Percentiles rank a stretch among this genome's conserved stretches.
Evolutionary conservation across 35 echinoderm and acorn worm genomes (phyloP).

Genomic region (Ophiothrix spiculata): DNA sequence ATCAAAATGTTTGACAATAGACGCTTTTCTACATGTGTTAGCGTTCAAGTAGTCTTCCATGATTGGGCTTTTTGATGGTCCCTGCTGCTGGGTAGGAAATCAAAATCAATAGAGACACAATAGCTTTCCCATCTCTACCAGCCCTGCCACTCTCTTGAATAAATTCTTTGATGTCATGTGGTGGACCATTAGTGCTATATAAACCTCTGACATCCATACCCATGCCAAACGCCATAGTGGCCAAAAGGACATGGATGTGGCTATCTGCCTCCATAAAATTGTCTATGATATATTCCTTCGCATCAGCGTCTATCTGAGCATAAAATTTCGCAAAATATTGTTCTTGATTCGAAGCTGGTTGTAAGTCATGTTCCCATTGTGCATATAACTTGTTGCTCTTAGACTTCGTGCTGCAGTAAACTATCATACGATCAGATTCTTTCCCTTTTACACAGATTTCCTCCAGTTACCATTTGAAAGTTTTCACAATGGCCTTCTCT

Average conservation of each 20-base stretch:
- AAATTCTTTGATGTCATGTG: conserved; percentile 43
- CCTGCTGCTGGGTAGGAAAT: conserved; percentile 14
- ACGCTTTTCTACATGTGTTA: conserved; percentile 18
- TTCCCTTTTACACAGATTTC: background rate
- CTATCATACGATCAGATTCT: conserved; percentile 11
- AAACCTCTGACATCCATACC: conserved; percentile 47
- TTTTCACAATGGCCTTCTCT: background rate
- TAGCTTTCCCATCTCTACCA: conserved; percentile 34
- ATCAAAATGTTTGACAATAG: background rate
- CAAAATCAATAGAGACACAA: conserved; percentile 8
- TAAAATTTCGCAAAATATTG: conserved; percentile 30
- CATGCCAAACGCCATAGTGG: conserved; percentile 49
- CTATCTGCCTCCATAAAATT: conserved; percentile 3
- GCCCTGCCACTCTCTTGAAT: conserved; percentile 42
- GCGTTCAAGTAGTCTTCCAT: conserved; percentile 28
- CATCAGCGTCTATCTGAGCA: conserved; percentile 31
- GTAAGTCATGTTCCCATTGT: background rate
- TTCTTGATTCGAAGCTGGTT: background rate
- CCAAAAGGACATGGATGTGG: conserved; percentile 27
- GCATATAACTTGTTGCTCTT: conserved; percentile 33
- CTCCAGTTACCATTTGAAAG: conserved; percentile 24
- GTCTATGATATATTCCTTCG: conserved; percentile 25
- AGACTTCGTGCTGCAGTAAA: conserved; percentile 32
- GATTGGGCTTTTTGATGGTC: background rate
- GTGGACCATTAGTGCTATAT: conserved; percentile 13